Conservation (phyloP, 92 coral and sea anemone species). For the Parazoanthus darwini region DNA sequence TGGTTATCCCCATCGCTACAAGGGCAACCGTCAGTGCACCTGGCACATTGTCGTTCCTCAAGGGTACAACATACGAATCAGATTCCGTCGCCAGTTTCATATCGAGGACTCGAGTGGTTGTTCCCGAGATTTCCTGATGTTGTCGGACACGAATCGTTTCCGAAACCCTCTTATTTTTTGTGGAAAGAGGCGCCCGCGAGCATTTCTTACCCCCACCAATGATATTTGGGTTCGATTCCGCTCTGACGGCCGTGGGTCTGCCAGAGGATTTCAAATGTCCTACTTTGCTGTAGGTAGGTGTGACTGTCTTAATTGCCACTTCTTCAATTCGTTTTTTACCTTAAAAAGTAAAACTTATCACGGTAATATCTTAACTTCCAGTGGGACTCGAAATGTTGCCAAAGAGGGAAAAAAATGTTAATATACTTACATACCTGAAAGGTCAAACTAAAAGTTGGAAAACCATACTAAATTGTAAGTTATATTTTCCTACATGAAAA, state of each 20-base stretch:
- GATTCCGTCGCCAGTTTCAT: conserved; percentile 86
- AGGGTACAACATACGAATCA: conserved; percentile 80
- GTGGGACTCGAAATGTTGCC: no score
- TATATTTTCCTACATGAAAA: no score
- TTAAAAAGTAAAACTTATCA: no score
- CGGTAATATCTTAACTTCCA: no score
- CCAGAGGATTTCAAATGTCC: conserved; percentile 81
- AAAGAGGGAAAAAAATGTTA: no score
- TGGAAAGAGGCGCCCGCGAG: conserved; percentile 71
- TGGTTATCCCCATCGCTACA: conserved; percentile 80
- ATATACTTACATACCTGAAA: no score
- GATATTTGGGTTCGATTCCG: conserved; percentile 82
- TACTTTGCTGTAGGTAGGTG: conserved; percentile 82
- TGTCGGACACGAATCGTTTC: conserved; percentile 73
- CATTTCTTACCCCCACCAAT: conserved; percentile 72
- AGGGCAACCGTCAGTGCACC: conserved; percentile 61
- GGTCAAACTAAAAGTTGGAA: no score
- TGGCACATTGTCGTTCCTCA: conserved; percentile 92
- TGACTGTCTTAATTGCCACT: not conserved
- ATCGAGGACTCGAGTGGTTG: conserved; percentile 83
- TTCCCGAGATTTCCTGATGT: conserved; percentile 77
- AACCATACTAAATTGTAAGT: no score
- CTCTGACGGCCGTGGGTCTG: conserved; percentile 72
- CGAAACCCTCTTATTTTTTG: conserved; percentile 76
- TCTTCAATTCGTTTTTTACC: no score